phyloP scores from a whole-genome alignment of 2,113 vertebrate species.

The Anthoscopus minutus region DNA sequence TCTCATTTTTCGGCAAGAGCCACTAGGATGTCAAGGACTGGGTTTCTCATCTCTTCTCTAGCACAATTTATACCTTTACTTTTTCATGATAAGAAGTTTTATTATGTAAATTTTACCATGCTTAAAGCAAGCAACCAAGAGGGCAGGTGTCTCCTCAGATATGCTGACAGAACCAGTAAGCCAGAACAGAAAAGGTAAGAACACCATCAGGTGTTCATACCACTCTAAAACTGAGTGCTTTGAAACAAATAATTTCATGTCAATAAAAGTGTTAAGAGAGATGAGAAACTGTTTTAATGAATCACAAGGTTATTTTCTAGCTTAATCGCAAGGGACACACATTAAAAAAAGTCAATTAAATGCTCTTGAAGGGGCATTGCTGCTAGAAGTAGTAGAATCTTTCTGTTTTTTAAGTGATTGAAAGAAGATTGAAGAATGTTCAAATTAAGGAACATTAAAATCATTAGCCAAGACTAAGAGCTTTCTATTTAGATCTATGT shows the following conservation, averaged over 20 bases:
- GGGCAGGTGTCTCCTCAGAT: neutral
- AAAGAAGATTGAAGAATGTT: neutral
- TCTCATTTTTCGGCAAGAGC: neutral
- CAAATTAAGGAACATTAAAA: neutral
- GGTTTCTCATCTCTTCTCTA: neutral
- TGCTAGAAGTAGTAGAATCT: neutral
- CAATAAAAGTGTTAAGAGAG: neutral
- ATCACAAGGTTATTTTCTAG: neutral
- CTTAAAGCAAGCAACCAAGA: neutral
- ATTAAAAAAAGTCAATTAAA: neutral
- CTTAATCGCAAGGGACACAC: neutral
- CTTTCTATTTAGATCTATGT: neutral
- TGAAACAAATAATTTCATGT: neutral
- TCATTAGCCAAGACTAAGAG: neutral
- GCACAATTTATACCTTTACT: neutral
- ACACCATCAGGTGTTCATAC: too few relatives aligned
- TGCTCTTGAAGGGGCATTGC: neutral
- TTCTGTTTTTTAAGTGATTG: neutral
- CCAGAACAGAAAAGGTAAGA: neutral
- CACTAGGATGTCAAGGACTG: neutral
- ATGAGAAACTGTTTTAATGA: neutral
- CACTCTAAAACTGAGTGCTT: neutral
- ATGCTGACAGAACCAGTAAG: neutral
- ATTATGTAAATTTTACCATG: neutral
- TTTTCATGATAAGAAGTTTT: neutral